Base-by-base conservation (phyloP, 2,888 invertebrate species). In the Steinernema scapterisci region DNA sequence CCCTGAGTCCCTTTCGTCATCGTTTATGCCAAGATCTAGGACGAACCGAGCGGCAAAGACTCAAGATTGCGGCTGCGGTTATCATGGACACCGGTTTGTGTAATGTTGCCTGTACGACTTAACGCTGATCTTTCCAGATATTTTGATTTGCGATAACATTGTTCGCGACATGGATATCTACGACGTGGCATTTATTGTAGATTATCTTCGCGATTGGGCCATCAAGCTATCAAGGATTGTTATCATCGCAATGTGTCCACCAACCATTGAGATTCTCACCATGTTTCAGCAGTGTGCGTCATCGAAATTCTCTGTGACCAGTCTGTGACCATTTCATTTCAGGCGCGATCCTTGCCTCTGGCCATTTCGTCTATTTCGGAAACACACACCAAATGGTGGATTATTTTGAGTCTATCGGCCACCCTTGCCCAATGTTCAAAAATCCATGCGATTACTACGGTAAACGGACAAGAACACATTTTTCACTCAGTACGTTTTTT, bases 381-480 rank as follows among this genome's bases (percentile, higher is more conserved):
- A 92, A 92, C 84, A 91, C 95, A 84, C 91, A 93, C 84, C 94
- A 95, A 88, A 93, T 96, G 92, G n/a, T 74, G 16, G 92, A 94
- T 86, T 96, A 96, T 90, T 96, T 96, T 90, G 93, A 93, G 73
- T 92, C 92, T 72, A 92, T 92, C 5, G 95, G 95, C 86, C 96
- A 95, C 89, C 95, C 95, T 1, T 96, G 95, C 88, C 96, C 96
- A 16, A 93, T 95, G 0, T 95, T 93, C 88, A 96, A 96, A 89
- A 96, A 96, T 88, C 95, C 95, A 71, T 95, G 95, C 0, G 96
- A 96, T 90, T 96, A 96, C 88, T 96, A 96, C 88, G 91, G 89
- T 89, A 48, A 16, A 16, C n/a, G n/a, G n/a, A n/a, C n/a, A n/a
- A n/a, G n/a, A 70, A 70, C 19, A 21, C 6, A 11, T 71, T 70